Evolutionary conservation across 2,797 vertebrate genomes (phyloP).

Genomic region (Rhinichthys osculus): DNA sequence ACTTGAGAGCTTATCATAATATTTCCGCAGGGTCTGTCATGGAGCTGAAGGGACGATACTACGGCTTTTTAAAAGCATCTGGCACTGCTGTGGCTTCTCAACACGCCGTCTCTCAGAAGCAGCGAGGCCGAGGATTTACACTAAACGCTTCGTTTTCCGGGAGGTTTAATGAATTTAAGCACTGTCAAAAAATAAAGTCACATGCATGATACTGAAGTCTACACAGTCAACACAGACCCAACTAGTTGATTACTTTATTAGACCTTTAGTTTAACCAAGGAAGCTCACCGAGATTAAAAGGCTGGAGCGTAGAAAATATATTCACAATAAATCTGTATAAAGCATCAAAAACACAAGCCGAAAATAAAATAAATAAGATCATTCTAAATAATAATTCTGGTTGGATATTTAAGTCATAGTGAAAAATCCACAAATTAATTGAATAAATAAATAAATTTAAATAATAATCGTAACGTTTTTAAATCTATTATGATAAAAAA

Average conservation of each 20-base stretch:
- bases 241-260: neutral
- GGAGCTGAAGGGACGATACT: conserved; percentile 32
- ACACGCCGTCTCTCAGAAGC: neutral
- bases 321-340: too few relatives aligned
- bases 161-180: neutral
- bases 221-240: neutral
- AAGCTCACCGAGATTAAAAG: neutral
- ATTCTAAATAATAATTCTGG: neutral
- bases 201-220: neutral
- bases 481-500: neutral
- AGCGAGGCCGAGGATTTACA: neutral
- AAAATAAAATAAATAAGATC: too few relatives aligned
- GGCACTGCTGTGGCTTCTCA: neutral
- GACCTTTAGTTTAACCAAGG: neutral
- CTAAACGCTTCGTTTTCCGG: neutral
- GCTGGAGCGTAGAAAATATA: neutral
- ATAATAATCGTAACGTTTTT: neutral
- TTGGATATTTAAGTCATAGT: neutral
- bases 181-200: neutral
- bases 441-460: neutral
- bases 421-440: neutral
- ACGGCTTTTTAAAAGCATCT: conserved; percentile 31
- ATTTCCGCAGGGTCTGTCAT: conserved; percentile 32
- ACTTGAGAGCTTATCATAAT: conserved; percentile 46
- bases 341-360: too few relatives aligned